Conservation (phyloP, 2,797 vertebrate species). For the Acanthiza pusilla region DNA sequence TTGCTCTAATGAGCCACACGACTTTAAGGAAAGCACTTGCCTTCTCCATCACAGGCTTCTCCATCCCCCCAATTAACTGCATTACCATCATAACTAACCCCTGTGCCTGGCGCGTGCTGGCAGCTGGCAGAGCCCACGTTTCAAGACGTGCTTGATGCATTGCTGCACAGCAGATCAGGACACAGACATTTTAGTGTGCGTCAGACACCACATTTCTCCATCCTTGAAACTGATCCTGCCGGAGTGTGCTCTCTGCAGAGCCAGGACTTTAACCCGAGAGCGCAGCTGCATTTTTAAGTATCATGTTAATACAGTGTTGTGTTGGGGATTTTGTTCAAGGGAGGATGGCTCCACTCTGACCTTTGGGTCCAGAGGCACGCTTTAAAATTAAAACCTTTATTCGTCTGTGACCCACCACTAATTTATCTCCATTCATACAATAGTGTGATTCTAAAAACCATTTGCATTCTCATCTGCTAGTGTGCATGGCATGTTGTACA, state of each 20-base stretch:
- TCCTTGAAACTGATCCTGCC: slow-evolving; percentile 57
- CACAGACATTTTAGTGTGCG: slow-evolving; percentile 34
- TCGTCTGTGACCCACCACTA: background rate
- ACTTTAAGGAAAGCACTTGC: slow-evolving; percentile 16
- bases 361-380: background rate
- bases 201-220: slow-evolving; percentile 53
- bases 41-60: background rate
- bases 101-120: background rate
- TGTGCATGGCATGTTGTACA: background rate
- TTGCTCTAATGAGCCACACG: background rate
- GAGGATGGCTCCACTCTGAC: slow-evolving; percentile 17
- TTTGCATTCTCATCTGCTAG: background rate
- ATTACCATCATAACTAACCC: background rate
- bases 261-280: slow-evolving; percentile 48
- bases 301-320: slow-evolving; percentile 43
- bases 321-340: slow-evolving; percentile 41
- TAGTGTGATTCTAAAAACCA: background rate
- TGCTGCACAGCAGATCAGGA: background rate
- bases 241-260: slow-evolving; percentile 36
- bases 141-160: background rate
- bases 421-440: slow-evolving; percentile 21
- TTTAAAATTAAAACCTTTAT: slow-evolving; percentile 45
- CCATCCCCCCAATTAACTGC: background rate
- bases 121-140: background rate
- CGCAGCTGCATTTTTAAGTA: slow-evolving; percentile 50